Evolutionary conservation across 2,113 vertebrate species (phyloP), one percentile per base, ranked within the genome.

Genomic region (Pollimyrus isidori): DNA sequence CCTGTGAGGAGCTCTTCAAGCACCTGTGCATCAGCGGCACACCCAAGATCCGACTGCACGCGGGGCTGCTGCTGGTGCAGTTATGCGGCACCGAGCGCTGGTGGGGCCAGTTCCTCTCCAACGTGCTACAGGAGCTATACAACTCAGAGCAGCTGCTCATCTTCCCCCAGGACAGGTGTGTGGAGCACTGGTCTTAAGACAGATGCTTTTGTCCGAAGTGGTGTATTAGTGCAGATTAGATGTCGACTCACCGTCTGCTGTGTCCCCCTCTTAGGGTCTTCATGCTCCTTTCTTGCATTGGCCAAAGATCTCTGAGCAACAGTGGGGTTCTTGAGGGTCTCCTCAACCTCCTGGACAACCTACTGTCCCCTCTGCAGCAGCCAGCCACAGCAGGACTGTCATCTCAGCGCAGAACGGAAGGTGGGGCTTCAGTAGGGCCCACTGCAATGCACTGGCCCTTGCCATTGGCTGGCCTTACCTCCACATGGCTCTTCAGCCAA

Each of bases 81-180:
- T 96, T 99, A 0, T 99, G 98, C 92, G 98, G 98, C 88, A 98
- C 97, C 2, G 98, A 99, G 95, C 96, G 97, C 87, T 99, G 98
- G 98, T 99, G 98, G 98, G 98, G 98, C 48, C 98, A 98, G 90
- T 99, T 99, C 94, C 97, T 99, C 65, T 99, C 98, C 53, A 99
- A 99, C 0, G 98, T 99, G 0, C 96, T 99, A 90, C 98, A 99
- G 93, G 98, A 99, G 92, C 95, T 99, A 21, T 99, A 99, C 95
- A 99, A 99, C 94, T 99, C 98, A 0, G 98, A 99, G 45, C 98
- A 99, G 89, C 95, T 99, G 92, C 97, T 99, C 89, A 98, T 99
- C 93, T 99, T 99, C 91, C 98, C 98, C 76, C 98, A 99, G 93
- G 98, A 99, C 95, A 97, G 98, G 98, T 99, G 93, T 86, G 93